Conservation (phyloP, 2,888 invertebrate genomes). For the Parochlus steinenii region DNA sequence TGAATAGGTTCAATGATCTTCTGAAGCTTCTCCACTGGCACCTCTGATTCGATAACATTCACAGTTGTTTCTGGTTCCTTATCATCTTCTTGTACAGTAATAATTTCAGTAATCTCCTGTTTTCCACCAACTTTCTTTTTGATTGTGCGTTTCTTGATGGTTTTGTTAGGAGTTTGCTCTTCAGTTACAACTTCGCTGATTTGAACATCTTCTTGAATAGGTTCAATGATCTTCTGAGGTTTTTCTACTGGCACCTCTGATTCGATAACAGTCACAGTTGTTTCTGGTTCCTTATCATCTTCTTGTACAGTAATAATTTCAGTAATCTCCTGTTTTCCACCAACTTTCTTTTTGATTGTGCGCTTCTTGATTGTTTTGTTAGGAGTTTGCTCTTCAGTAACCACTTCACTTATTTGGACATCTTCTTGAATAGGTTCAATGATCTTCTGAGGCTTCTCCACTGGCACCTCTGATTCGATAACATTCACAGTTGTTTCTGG, state of each 20-base stretch:
- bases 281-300: slow-evolving; percentile 22
- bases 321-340: slow-evolving; percentile 19
- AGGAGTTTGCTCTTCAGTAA: slow-evolving; percentile 11
- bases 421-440: neutral
- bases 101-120: slow-evolving; percentile 23
- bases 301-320: slow-evolving; percentile 24
- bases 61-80: slow-evolving; percentile 19
- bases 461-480: slow-evolving; percentile 11
- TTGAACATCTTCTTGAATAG: slow-evolving; percentile 22
- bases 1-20: too few relatives aligned
- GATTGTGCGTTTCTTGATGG: slow-evolving; percentile 10
- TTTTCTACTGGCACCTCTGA: slow-evolving; percentile 16
- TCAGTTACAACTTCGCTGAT: slow-evolving; percentile 14
- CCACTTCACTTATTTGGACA: slow-evolving; percentile 13
- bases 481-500: slow-evolving; percentile 23
- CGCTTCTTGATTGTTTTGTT: slow-evolving; percentile 20
- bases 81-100: slow-evolving; percentile 21
- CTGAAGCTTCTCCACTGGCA: slow-evolving; percentile 1
- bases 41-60: slow-evolving; percentile 13
- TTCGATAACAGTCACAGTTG: slow-evolving; percentile 17
- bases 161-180: neutral
- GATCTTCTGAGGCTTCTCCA: slow-evolving; percentile 10
- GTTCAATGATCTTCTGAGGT: slow-evolving; percentile 12
- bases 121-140: slow-evolving; percentile 16
- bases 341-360: slow-evolving; percentile 23